Conservation (phyloP, 1,140 invertebrate genomes). For the Drosophila fuyamai region DNA sequence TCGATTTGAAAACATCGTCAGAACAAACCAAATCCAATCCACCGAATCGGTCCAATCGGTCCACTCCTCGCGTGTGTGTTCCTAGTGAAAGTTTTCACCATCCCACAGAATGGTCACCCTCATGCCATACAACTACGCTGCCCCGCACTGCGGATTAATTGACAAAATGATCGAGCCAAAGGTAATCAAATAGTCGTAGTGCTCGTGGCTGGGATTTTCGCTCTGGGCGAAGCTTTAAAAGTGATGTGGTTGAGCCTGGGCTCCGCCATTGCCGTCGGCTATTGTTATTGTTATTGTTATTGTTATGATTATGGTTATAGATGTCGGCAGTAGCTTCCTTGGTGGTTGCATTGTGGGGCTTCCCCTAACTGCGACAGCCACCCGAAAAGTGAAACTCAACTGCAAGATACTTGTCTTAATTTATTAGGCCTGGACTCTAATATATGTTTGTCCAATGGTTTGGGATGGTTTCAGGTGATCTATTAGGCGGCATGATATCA, state of each 20-base stretch:
- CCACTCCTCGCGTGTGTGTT: conserved; percentile 13
- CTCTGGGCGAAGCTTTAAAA: conserved; percentile 68
- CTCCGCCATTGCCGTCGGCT: conserved; percentile 28
- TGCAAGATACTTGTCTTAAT: conserved; percentile 1
- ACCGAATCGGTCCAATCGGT: conserved; percentile 13
- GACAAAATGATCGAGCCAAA: conserved; percentile 87
- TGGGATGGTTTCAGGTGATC: conserved; percentile 31
- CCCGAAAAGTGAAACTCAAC: conserved; percentile 8
- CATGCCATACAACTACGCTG: conserved; percentile 86
- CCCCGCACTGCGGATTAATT: conserved; percentile 86
- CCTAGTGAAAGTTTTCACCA: conserved; percentile 39
- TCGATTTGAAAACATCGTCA: conserved; percentile 49
- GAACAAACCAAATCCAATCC: no score
- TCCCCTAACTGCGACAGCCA: neutral
- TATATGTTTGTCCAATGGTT: conserved; percentile 8
- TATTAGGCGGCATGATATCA: conserved; percentile 15
- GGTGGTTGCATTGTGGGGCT: conserved; percentile 43
- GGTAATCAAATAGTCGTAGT: conserved; percentile 77
- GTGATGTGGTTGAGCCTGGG: conserved; percentile 49
- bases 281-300: conserved; percentile 6
- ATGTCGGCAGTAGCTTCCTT: conserved; percentile 26
- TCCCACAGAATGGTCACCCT: conserved; percentile 85
- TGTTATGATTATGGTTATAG: conserved; percentile 16
- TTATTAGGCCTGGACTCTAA: conserved; percentile 12
- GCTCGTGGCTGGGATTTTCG: neutral